A percentile compares a stretch with the other conserved stretches of the same genome.
These are phyloP conservation scores for Cerastis leucographa DNA, from an alignment of 2,888 invertebrate species.

Conservation along the genomic window DNA sequence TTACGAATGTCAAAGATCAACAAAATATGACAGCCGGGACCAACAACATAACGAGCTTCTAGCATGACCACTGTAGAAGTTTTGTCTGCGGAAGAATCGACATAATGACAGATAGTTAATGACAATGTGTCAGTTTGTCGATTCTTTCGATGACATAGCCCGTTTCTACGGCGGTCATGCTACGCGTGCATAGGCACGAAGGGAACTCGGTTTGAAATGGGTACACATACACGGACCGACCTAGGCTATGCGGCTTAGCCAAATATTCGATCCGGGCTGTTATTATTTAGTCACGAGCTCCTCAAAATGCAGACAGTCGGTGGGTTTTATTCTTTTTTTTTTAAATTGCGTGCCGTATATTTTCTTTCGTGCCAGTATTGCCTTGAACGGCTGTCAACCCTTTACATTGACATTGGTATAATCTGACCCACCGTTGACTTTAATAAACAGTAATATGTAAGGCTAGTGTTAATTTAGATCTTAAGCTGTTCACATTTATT, in stretches of 20 bases:
- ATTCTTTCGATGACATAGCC: too few relatives aligned
- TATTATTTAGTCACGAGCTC: not conserved
- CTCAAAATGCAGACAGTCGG: not conserved
- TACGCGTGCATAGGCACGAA: too few relatives aligned
- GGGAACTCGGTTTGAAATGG: not conserved
- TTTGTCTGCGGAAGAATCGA: too few relatives aligned
- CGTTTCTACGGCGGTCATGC: too few relatives aligned
- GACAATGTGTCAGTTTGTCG: too few relatives aligned
- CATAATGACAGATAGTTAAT: too few relatives aligned
- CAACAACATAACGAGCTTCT: not conserved
- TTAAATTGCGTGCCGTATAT: constrained; percentile 5
- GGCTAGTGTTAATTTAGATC: not conserved
- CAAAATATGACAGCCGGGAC: not conserved
- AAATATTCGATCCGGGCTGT: not conserved
- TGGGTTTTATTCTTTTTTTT: not conserved
- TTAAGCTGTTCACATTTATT: not conserved
- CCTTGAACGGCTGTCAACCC: constrained; percentile 32
- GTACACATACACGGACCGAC: not conserved
- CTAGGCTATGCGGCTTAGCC: not conserved
- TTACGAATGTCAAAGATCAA: not conserved
- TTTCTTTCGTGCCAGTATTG: constrained; percentile 16
- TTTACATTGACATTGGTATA: constrained; percentile 37
- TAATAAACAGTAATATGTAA: not conserved
- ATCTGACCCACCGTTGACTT: constrained; percentile 2
- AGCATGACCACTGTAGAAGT: too few relatives aligned